These are phyloP conservation scores for Noctua comes DNA, from an alignment of 2,888 invertebrate genomes.

Conservation along the genomic window DNA sequence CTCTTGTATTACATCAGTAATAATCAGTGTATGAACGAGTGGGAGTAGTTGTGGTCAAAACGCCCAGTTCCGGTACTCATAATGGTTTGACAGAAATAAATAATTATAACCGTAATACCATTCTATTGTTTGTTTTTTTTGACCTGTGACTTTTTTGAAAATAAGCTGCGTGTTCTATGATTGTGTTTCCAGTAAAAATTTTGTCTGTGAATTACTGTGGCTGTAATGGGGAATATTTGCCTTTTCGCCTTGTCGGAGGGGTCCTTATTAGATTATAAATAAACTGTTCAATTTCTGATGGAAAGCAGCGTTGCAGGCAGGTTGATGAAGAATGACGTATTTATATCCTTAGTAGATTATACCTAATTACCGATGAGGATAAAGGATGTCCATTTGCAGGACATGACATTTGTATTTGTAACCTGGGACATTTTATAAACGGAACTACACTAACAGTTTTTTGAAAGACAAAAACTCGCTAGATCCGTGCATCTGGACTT, in stretches of 20 bases:
- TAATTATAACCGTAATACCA: constrained; percentile 9
- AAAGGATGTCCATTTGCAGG: background rate
- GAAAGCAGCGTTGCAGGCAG: background rate
- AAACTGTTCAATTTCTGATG: background rate
- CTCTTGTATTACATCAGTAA: constrained; percentile 7
- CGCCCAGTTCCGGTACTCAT: constrained; percentile 14
- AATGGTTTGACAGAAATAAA: constrained; percentile 12
- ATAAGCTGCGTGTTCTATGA: background rate
- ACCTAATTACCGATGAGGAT: background rate
- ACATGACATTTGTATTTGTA: background rate
- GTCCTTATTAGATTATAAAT: background rate
- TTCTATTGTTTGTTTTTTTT: constrained; percentile 36
- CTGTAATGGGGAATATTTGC: too few relatives aligned
- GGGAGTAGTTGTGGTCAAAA: constrained; percentile 25
- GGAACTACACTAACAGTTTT: background rate
- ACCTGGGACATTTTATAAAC: constrained; percentile 9
- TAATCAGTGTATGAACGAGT: constrained; percentile 9
- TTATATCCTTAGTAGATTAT: background rate
- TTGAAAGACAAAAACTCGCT: constrained; percentile 1
- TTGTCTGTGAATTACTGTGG: background rate
- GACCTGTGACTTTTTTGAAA: background rate
- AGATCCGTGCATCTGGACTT: constrained; percentile 25
- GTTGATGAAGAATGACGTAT: background rate
- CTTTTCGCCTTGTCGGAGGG: too few relatives aligned
- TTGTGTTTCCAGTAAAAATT: background rate